Evolutionary conservation across 2,888 invertebrate species (phyloP).

Genomic region (Sesia apiformis): DNA sequence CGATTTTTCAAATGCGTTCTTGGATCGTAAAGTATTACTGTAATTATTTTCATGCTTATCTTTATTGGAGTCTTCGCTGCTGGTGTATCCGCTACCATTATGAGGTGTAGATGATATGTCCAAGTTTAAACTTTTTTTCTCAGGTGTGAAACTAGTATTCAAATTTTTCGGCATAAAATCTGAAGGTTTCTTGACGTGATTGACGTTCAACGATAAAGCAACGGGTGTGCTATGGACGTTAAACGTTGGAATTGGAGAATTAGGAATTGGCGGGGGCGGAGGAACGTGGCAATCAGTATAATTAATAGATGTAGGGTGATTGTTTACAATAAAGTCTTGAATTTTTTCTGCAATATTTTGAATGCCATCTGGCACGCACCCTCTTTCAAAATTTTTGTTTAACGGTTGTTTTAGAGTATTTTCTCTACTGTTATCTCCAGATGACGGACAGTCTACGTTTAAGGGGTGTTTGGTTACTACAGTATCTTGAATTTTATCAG

Average conservation of each 20-base stretch:
- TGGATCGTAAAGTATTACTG: conserved; percentile 38
- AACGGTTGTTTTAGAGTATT: conserved; percentile 36
- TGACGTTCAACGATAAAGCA: conserved; percentile 14
- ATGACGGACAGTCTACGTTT: conserved; percentile 45
- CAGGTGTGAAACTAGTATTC: conserved; percentile 19
- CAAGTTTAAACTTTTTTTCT: conserved; percentile 14
- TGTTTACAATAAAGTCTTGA: conserved; percentile 46
- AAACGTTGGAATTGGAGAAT: conserved; percentile 50
- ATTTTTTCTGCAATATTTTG: conserved; percentile 45
- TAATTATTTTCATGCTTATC: conserved; percentile 39
- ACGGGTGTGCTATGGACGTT: conserved; percentile 40
- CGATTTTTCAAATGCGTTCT: conserved; percentile 34
- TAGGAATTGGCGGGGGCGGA: conserved; percentile 56
- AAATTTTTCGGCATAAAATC: conserved; percentile 32
- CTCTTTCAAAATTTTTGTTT: conserved; percentile 43
- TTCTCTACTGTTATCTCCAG: conserved; percentile 46
- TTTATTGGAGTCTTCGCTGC: conserved; percentile 39
- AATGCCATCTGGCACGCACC: conserved; percentile 45
- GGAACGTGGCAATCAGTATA: conserved; percentile 28
- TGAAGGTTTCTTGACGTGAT: conserved; percentile 14
- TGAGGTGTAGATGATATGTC: conserved; percentile 26
- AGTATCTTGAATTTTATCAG: conserved; percentile 69
- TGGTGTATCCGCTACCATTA: conserved; percentile 39
- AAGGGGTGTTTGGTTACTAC: conserved; percentile 67
- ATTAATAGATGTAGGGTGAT: conserved; percentile 27